phyloP scores from a whole-genome alignment of 2,113 vertebrate genomes.

The Morone saxatilis region DNA sequence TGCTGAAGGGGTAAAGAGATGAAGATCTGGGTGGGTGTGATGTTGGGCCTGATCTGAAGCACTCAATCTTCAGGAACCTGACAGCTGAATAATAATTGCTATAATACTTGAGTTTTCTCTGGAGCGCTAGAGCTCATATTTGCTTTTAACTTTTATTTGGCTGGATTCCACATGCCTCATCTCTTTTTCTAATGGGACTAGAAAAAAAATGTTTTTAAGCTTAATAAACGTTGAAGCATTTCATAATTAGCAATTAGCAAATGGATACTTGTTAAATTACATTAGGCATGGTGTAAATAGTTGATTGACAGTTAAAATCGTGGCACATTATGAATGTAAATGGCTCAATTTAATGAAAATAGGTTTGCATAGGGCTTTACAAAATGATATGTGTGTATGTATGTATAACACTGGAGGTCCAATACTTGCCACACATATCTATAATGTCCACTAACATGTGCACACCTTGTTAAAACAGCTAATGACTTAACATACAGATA shows the following conservation, averaged over 20 bases:
- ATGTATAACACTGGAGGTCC: no score
- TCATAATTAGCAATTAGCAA: slow-evolving; percentile 1
- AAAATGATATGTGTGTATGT: neutral
- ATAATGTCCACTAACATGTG: neutral
- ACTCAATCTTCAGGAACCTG: neutral
- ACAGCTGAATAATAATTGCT: slow-evolving; percentile 3
- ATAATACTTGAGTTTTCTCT: neutral
- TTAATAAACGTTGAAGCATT: neutral
- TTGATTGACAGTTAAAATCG: neutral
- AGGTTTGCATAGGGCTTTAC: neutral
- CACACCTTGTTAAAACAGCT: neutral
- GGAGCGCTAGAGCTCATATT: neutral
- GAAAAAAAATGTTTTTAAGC: neutral
- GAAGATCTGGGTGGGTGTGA: neutral
- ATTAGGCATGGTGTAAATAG: neutral
- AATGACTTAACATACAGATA: neutral
- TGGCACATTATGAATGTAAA: neutral
- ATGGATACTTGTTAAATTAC: neutral
- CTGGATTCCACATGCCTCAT: neutral
- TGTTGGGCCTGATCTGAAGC: neutral
- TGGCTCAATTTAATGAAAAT: neutral
- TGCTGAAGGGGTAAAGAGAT: no score
- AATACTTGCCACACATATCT: neutral
- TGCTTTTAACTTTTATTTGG: neutral
- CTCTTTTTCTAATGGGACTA: neutral